Evolutionary conservation across 2,797 vertebrate genomes (phyloP).

Genomic region (Scarus forsteni): DNA sequence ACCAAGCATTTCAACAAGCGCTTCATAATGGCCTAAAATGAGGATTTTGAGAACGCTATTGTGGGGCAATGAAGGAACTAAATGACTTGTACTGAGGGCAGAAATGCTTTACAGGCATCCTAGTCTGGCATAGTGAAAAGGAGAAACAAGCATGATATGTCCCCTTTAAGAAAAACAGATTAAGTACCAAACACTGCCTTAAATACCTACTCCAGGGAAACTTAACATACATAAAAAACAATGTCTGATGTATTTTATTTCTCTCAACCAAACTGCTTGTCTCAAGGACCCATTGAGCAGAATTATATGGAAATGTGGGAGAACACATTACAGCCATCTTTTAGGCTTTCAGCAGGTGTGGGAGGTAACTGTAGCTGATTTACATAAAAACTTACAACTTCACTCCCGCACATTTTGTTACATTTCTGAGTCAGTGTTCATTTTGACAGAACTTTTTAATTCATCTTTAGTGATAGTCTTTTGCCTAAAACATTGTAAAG

Average conservation of each 20-base stretch:
- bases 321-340: conserved; percentile 32
- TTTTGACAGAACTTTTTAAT: no score
- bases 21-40: no score
- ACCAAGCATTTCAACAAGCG: no score
- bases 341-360: conserved; percentile 39
- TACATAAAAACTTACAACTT: conserved; percentile 25
- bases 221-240: not conserved
- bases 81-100: no score
- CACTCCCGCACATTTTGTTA: not conserved
- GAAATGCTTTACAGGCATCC: no score
- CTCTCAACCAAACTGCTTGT: conserved; percentile 10
- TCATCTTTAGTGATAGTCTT: no score
- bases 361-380: conserved; percentile 22
- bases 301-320: conserved; percentile 16
- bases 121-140: no score
- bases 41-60: no score
- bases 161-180: conserved; percentile 9
- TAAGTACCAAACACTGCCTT: not conserved
- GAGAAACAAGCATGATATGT: no score
- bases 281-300: conserved; percentile 10
- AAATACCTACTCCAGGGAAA: not conserved
- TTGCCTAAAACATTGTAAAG: no score
- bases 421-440: no score
- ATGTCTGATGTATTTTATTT: conserved; percentile 26
- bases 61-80: no score